These are phyloP conservation scores for Theonella swinhoei DNA, from an alignment of 37 sponge, comb jelly and placozoan genomes.

Conservation along the genomic window DNA sequence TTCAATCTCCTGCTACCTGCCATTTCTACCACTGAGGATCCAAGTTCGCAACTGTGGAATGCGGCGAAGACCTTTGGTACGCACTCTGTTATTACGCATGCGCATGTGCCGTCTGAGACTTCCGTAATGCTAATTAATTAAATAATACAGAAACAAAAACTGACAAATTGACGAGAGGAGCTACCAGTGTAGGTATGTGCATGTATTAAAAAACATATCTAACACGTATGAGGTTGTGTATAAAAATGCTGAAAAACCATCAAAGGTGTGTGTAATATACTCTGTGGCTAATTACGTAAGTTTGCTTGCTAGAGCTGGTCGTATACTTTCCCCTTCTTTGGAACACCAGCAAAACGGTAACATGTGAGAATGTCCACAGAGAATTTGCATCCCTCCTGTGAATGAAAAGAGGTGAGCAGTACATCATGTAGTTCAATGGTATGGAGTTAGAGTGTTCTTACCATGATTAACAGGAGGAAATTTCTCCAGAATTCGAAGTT, in stretches of 20 bases:
- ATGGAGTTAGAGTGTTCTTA: constrained; percentile 21
- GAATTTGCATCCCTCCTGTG: constrained; percentile 38
- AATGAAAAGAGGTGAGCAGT: background rate
- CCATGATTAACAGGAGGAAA: constrained; percentile 34
- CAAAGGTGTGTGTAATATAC: too few species aligned
- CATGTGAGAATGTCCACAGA: constrained; percentile 23
- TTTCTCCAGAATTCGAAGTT: constrained; percentile 60
- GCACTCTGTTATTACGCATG: background rate
- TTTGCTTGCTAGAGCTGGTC: background rate
- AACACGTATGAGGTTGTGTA: too few species aligned
- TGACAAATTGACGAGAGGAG: too few species aligned
- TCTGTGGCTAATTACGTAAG: too few species aligned
- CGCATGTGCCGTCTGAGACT: too few species aligned
- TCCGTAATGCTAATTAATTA: too few species aligned
- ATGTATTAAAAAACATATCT: too few species aligned
- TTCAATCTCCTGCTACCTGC: background rate
- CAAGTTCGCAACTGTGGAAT: background rate
- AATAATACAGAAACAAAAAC: too few species aligned
- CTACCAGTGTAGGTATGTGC: too few species aligned
- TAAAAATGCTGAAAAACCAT: too few species aligned
- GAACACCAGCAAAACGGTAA: background rate
- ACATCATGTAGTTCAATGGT: background rate
- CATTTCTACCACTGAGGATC: background rate
- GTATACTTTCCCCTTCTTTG: background rate
- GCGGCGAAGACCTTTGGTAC: background rate